Conservation (phyloP, 2,888 invertebrate species). For the Anticlea derivata region DNA sequence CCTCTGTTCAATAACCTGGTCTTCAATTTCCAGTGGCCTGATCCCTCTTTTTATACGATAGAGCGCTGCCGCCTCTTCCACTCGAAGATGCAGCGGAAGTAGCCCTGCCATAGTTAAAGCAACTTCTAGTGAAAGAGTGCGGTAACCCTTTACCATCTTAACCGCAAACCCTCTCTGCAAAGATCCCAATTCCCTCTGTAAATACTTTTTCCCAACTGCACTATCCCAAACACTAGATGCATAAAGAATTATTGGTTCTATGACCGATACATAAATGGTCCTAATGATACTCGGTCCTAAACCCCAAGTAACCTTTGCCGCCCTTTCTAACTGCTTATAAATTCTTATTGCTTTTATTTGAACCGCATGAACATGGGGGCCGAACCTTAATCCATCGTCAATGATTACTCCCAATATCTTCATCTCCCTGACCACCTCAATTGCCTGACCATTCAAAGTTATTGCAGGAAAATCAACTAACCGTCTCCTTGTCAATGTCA, state of each 20-base stretch:
- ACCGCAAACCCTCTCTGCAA: background rate
- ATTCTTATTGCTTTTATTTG: background rate
- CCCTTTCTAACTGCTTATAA: background rate
- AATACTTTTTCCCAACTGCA: background rate
- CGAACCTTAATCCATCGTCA: background rate
- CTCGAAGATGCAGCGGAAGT: background rate
- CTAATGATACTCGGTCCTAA: background rate
- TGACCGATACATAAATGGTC: background rate
- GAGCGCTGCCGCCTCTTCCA: background rate
- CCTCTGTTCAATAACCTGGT: background rate
- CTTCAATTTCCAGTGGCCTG: background rate
- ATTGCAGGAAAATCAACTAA: background rate
- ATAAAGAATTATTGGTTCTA: background rate
- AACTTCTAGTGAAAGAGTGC: background rate
- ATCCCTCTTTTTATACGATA: background rate
- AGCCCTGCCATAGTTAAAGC: background rate
- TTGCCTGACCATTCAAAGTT: background rate
- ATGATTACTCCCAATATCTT: background rate
- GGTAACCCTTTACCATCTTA: background rate
- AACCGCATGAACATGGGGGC: background rate
- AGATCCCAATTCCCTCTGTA: background rate
- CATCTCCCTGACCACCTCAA: background rate
- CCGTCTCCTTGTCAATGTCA: background rate
- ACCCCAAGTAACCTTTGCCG: background rate
- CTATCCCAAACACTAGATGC: background rate